Percentiles rank a stretch among this genome's conserved stretches.
phyloP scores from a whole-genome alignment of 1,140 invertebrate genomes.

The Caenorhabditis remanei region DNA sequence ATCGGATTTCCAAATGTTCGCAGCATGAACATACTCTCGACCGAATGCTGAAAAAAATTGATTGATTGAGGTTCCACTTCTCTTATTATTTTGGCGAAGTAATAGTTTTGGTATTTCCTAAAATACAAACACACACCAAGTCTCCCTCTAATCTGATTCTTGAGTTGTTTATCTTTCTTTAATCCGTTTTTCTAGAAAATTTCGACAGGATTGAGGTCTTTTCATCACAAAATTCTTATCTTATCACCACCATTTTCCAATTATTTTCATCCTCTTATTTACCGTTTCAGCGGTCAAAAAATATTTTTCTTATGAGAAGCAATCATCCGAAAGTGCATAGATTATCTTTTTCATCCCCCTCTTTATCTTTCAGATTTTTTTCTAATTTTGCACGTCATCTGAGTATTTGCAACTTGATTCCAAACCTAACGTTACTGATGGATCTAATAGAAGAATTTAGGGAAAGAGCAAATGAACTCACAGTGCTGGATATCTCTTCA shows the following conservation, averaged over 20 bases:
- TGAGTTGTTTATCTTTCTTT: too few relatives aligned
- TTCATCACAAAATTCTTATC: background rate
- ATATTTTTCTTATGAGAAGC: background rate
- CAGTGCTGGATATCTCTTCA: constrained; percentile 64
- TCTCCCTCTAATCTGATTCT: background rate
- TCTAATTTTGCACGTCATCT: background rate
- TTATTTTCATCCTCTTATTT: constrained; percentile 2
- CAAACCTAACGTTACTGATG: too few relatives aligned
- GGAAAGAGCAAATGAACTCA: constrained; percentile 1
- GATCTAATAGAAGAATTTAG: too few relatives aligned
- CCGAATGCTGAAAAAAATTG: constrained; percentile 47
- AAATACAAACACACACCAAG: too few relatives aligned
- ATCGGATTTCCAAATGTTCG: constrained; percentile 56
- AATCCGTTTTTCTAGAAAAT: constrained; percentile 1
- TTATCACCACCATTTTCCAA: background rate
- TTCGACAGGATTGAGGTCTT: background rate
- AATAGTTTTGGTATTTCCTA: too few relatives aligned
- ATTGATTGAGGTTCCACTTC: background rate
- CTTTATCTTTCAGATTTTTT: background rate
- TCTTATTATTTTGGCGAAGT: too few relatives aligned
- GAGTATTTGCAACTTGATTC: background rate
- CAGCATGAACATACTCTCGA: constrained; percentile 23
- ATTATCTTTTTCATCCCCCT: background rate
- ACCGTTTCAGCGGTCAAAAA: background rate
- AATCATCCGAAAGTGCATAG: constrained; percentile 13